A percentile compares a stretch with the other conserved stretches of the same genome.
Conservation (phyloP, 2,888 invertebrate genomes). For the Drosophila kambysellisi region DNA sequence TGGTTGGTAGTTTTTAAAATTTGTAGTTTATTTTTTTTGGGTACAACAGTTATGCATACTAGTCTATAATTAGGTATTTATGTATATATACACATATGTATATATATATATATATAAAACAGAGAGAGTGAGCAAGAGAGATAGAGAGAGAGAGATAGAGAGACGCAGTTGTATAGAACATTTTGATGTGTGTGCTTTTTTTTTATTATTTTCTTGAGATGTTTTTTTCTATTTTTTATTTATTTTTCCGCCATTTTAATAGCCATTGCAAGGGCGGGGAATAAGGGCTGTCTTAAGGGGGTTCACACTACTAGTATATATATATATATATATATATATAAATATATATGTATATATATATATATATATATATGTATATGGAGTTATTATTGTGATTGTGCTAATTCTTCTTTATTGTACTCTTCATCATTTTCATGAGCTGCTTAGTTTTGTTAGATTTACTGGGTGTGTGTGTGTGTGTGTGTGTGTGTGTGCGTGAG, state of each 20-base stretch:
- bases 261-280: constrained; percentile 6
- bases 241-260: constrained; percentile 32
- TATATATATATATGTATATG: constrained; percentile 10
- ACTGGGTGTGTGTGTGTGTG: constrained; percentile 21
- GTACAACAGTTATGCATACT: constrained; percentile 63
- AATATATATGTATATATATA: background rate
- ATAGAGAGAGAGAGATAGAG: constrained; percentile 16
- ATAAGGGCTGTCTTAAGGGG: background rate
- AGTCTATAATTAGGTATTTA: constrained; percentile 21
- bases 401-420: constrained; percentile 26
- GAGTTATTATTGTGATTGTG: constrained; percentile 24
- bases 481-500: constrained; percentile 14
- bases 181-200: constrained; percentile 4
- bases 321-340: constrained; percentile 2
- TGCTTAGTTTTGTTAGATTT: constrained; percentile 10
- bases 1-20: constrained; percentile 6
- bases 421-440: constrained; percentile 5
- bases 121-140: constrained; percentile 4
- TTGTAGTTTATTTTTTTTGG: constrained; percentile 6
- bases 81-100: constrained; percentile 24
- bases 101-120: constrained; percentile 18
- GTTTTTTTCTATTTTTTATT: constrained; percentile 4
- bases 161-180: constrained; percentile 16
- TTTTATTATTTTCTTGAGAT: background rate
- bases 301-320: constrained; percentile 20